Evolutionary conservation across 2,888 invertebrate genomes (phyloP).

Genomic region (Exocentrus adspersus): DNA sequence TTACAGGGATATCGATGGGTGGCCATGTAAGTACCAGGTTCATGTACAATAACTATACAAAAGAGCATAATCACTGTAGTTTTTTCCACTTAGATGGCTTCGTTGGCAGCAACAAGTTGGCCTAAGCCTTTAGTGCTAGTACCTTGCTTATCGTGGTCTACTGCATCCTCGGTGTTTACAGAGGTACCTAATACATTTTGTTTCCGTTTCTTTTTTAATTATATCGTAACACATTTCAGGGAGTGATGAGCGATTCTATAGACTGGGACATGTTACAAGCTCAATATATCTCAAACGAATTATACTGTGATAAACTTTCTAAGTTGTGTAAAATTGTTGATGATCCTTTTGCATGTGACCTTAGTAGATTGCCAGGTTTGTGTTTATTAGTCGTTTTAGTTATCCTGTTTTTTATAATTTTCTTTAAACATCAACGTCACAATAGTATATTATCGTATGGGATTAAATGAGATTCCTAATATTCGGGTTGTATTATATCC

Average conservation of each 20-base stretch:
- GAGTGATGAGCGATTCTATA: constrained; percentile 94
- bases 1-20: constrained; percentile 97
- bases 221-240: constrained; percentile 67
- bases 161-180: constrained; percentile 95
- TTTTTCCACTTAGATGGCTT: constrained; percentile 85
- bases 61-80: not conserved
- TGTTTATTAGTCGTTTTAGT: constrained; percentile 3
- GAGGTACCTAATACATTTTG: constrained; percentile 67
- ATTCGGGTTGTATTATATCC: no score
- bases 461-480: no score
- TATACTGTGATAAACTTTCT: constrained; percentile 84
- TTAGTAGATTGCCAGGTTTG: constrained; percentile 54
- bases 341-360: constrained; percentile 64
- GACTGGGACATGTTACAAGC: constrained; percentile 92
- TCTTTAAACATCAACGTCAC: no score
- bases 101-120: constrained; percentile 95
- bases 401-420: no score
- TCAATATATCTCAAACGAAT: constrained; percentile 85
- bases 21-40: constrained; percentile 96
- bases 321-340: constrained; percentile 87
- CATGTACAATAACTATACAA: not conserved
- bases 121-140: constrained; percentile 92
- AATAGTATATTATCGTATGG: no score
- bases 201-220: constrained; percentile 13
- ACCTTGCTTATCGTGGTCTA: constrained; percentile 97